Conservation (phyloP, 2,888 invertebrate species). For the Cactoblastis cactorum region DNA sequence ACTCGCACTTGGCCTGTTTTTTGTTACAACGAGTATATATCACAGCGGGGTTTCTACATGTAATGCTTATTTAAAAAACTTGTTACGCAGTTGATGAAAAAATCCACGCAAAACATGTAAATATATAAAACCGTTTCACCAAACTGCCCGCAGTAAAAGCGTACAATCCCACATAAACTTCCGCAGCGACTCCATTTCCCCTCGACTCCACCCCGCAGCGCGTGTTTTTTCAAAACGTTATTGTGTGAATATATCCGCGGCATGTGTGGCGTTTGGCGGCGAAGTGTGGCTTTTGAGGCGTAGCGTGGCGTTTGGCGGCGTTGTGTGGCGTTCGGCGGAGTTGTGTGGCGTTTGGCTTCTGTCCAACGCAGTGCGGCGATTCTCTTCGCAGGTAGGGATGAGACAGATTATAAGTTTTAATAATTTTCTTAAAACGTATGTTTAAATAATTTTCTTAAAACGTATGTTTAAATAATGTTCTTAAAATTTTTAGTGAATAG, state of each 20-base stretch:
- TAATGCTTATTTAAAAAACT: too few relatives aligned
- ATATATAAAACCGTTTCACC: neutral
- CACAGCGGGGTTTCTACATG: too few relatives aligned
- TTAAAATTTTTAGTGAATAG: too few relatives aligned
- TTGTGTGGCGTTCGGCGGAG: neutral
- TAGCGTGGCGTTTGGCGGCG: neutral
- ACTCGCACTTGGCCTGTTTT: too few relatives aligned
- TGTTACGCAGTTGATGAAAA: neutral
- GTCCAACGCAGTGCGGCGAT: constrained; percentile 4
- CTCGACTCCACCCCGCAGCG: neutral
- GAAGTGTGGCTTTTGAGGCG: neutral
- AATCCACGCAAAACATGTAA: neutral
- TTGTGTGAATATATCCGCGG: neutral
- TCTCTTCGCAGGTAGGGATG: neutral
- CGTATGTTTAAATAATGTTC: too few relatives aligned
- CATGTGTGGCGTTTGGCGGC: neutral
- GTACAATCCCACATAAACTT: neutral
- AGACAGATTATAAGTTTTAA: neutral
- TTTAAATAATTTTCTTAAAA: too few relatives aligned
- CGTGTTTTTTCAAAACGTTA: constrained; percentile 5
- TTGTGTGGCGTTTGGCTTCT: neutral
- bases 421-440: too few relatives aligned
- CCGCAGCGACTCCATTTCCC: neutral
- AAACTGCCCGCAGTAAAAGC: neutral
- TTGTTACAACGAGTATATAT: too few relatives aligned